Base-by-base conservation (phyloP, 2,797 vertebrate species). In the Netta rufina region DNA sequence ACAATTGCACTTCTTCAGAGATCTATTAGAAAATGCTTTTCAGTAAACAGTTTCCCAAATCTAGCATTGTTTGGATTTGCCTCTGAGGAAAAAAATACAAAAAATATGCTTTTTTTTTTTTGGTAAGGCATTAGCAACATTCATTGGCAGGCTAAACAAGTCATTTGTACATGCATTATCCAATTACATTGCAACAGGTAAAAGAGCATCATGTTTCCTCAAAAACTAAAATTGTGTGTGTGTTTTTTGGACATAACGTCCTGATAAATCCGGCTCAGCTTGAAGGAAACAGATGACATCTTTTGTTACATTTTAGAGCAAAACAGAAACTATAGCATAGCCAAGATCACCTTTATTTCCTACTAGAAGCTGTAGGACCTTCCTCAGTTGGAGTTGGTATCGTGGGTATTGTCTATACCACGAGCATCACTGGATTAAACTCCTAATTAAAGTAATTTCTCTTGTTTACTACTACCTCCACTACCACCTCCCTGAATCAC, bases 71-170 rank as follows among this genome's bases (percentile, higher is more conserved):
- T 96, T 98, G 90, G 98, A 98, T 97, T 95, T 95, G 96, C 96
- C 96, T 98, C 97, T 91, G 97, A 98, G 77, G 78, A 94, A 97
- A 97, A 94, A 85, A 89, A 95, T 87, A 93, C 96, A 97, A 94
- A 96, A 97, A 97, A 96, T 98, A 98, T 96, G 97, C 93, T 97
- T 90, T 76, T 58, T 89, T 54, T 81, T 80, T 75, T 94, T 97
- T 96, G 87, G 96, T 98, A 99, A 99, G 99, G 98, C 98, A 98
- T 98, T 98, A 98, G 98, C 98, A 98, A 98, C 97, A 98, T 98
- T 99, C 98, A 99, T 98, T 98, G 98, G 98, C 98, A 99, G 98
- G 98, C 98, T 98, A 98, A 95, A 95, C 94, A 88, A 98, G 96
- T 98, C 97, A 95, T 98, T 97, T 98, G 97, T 96, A 98, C 99